phyloP scores from a whole-genome alignment of 2,888 invertebrate genomes.

The Cheilosia variabilis region DNA sequence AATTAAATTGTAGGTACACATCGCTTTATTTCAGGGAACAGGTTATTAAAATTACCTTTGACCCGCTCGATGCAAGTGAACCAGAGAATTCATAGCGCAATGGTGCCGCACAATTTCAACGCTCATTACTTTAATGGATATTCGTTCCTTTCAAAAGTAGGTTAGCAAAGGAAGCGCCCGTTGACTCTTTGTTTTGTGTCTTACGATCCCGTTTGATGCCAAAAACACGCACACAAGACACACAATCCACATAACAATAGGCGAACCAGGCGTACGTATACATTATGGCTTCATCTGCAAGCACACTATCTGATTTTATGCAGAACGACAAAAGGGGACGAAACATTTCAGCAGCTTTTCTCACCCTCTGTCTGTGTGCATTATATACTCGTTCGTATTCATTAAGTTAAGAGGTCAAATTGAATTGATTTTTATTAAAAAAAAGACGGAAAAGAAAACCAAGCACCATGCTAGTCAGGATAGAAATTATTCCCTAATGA shows the following conservation, averaged over 20 bases:
- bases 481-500: slow-evolving; percentile 48
- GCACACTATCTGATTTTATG: background rate
- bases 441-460: background rate
- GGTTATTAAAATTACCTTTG: background rate
- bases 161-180: slow-evolving; percentile 49
- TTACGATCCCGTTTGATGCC: slow-evolving; percentile 60
- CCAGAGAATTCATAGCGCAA: slow-evolving; percentile 50
- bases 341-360: slow-evolving; percentile 19
- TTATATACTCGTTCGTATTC: slow-evolving; percentile 58
- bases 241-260: slow-evolving; percentile 35
- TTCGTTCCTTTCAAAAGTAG: slow-evolving; percentile 60
- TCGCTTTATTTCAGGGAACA: background rate
- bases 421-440: slow-evolving; percentile 53
- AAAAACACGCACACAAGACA: slow-evolving; percentile 56
- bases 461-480: slow-evolving; percentile 12
- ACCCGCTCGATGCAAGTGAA: slow-evolving; percentile 38
- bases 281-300: background rate
- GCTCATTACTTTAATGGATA: slow-evolving; percentile 73
- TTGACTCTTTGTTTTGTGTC: slow-evolving; percentile 40
- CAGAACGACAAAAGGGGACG: slow-evolving; percentile 20
- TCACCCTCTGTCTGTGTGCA: slow-evolving; percentile 23
- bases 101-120: slow-evolving; percentile 53
- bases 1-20: background rate
- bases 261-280: background rate
- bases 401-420: slow-evolving; percentile 70